Evolutionary conservation across 1,140 invertebrate genomes (phyloP), one percentile per base, ranked within the genome.

Genomic region (Hylaeus volcanicus): DNA sequence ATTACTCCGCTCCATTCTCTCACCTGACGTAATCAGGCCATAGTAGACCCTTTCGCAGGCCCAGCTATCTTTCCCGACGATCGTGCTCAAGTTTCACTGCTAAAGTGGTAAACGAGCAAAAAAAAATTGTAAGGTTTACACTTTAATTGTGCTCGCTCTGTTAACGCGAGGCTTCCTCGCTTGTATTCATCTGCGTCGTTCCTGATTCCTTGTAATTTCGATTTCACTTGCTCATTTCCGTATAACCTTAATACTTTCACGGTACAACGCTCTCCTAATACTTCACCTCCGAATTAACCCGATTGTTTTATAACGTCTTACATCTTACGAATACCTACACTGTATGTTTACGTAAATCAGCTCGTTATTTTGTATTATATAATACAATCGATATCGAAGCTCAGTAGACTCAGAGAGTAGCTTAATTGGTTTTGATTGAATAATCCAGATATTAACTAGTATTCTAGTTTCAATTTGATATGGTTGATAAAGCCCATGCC

Each of bases 11-110:
- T 37, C 45, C 37, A 9, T 39, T 45, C 60, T 56, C 60, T 39
- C 39, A 4, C 9, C 66, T 82, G 79, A 85, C 74, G 84, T 79
- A 85, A 86, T 72, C 79, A 85, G 83, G 63, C 71, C 61, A 56
- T 75, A 64, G 56, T 68, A 37, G 5, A 45, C 55, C 12, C 8
- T 56, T 60, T 60, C 74, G 45, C 72, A 48, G 64, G 70, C 74
- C 56, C 37, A 55, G 26, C 48, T 78, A 85, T 85, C 71, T 79
- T 72, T 56, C 45, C 65, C 8, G 63, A 61, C 61, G 58, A 82
- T 82, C 71, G 45, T 12, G 15, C 45, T 26, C 53, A 74, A 82
- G 69, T 85, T 86, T 82, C 75, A 56, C 74, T 56, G 66, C 12
- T 43, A 70, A 70, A 65, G 5, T 37, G 8, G 58, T 39, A 61